Conservation (phyloP, 2,113 vertebrate species). For the Psophia crepitans region DNA sequence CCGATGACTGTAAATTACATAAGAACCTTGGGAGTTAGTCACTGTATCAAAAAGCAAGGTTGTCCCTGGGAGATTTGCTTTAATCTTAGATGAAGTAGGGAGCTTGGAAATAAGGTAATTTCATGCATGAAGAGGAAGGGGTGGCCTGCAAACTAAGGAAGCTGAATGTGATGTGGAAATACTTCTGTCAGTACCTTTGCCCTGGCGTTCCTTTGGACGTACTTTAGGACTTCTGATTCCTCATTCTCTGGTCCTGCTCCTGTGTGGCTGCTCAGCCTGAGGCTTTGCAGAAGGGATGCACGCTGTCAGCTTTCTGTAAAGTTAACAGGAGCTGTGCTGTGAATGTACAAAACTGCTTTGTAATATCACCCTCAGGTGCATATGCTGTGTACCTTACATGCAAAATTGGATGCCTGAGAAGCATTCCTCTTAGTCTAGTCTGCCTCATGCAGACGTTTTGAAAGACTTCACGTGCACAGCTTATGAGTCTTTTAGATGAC, state of each 20-base stretch:
- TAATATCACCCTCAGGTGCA: background rate
- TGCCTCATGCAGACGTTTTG: background rate
- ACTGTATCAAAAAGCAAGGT: background rate
- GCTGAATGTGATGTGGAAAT: background rate
- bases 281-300: background rate
- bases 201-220: background rate
- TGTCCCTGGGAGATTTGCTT: background rate
- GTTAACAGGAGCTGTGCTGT: background rate
- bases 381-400: background rate
- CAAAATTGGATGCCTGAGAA: background rate
- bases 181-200: background rate
- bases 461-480: background rate
- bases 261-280: background rate
- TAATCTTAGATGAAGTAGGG: background rate
- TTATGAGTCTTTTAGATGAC: background rate
- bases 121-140: background rate
- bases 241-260: background rate
- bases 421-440: background rate
- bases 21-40: background rate
- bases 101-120: background rate
- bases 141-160: background rate
- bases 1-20: accelerated
- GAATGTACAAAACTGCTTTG: background rate
- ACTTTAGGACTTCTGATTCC: background rate
- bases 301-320: background rate